A percentile compares a stretch with the other conserved stretches of the same genome.
phyloP scores from a whole-genome alignment of 2,113 vertebrate species.

The Psettodes erumei region DNA sequence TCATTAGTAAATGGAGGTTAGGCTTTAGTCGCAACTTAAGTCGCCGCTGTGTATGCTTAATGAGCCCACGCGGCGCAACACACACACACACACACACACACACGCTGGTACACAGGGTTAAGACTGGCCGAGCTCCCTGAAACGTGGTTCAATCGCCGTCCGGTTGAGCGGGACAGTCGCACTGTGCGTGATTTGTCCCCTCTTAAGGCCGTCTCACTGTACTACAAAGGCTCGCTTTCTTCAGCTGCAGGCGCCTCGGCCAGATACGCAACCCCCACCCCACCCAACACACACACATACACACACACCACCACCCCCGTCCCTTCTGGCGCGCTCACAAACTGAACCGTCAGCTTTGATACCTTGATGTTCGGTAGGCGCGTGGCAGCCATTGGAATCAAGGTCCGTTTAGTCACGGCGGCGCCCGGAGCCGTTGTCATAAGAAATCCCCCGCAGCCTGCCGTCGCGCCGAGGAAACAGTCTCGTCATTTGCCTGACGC shows the following conservation, averaged over 20 bases:
- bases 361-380: slow-evolving; percentile 63
- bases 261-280: slow-evolving; percentile 53
- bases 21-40: slow-evolving; percentile 17
- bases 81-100: neutral
- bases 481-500: slow-evolving; percentile 54
- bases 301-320: no score
- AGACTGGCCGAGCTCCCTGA: slow-evolving; percentile 16
- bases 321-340: slow-evolving; percentile 68
- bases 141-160: neutral
- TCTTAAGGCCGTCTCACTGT: slow-evolving; percentile 46
- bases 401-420: slow-evolving; percentile 71
- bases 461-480: slow-evolving; percentile 51
- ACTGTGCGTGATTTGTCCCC: slow-evolving; percentile 52
- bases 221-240: slow-evolving; percentile 54
- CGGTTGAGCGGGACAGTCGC: slow-evolving; percentile 47
- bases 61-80: neutral
- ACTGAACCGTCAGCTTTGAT: slow-evolving; percentile 74
- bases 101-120: neutral
- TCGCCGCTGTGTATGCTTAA: neutral
- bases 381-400: slow-evolving; percentile 72
- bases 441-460: slow-evolving; percentile 53
- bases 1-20: slow-evolving; percentile 7
- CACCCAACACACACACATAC: no score
- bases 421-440: slow-evolving; percentile 67
- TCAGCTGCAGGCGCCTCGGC: slow-evolving; percentile 53